phyloP scores from a whole-genome alignment of 1,140 invertebrate genomes.

The Acromyrmex echinatior region DNA sequence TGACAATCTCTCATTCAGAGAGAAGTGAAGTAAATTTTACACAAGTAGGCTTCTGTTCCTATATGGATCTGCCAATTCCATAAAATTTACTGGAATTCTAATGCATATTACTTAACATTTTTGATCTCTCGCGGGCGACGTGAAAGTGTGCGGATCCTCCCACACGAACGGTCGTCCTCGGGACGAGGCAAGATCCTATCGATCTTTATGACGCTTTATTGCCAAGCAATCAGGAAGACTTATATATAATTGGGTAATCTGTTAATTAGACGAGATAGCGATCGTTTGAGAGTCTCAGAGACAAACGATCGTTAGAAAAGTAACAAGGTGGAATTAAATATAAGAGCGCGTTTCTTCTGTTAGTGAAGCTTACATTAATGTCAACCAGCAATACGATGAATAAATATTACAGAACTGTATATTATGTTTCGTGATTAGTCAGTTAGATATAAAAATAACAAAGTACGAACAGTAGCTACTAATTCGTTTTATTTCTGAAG shows the following conservation, averaged over 20 bases:
- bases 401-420: background rate
- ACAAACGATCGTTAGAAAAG: constrained; percentile 2
- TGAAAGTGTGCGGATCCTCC: constrained; percentile 38
- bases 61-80: no score
- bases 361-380: background rate
- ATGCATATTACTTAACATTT: no score
- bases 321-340: background rate
- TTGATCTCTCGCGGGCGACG: background rate
- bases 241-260: constrained; percentile 25
- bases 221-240: constrained; percentile 13
- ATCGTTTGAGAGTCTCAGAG: background rate
- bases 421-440: background rate
- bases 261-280: constrained; percentile 26
- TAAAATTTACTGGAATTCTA: no score
- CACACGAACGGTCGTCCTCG: background rate
- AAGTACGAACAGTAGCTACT: background rate
- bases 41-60: no score
- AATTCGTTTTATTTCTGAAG: background rate
- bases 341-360: background rate
- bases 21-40: no score
- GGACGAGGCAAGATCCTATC: constrained; percentile 6
- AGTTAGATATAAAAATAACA: background rate
- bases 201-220: constrained; percentile 31
- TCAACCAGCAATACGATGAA: background rate
- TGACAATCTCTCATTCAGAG: no score